A percentile compares a stretch with the other conserved stretches of the same genome.
These are phyloP conservation scores for Etheostoma spectabile DNA, from an alignment of 2,113 vertebrate genomes.

Conservation along the genomic window DNA sequence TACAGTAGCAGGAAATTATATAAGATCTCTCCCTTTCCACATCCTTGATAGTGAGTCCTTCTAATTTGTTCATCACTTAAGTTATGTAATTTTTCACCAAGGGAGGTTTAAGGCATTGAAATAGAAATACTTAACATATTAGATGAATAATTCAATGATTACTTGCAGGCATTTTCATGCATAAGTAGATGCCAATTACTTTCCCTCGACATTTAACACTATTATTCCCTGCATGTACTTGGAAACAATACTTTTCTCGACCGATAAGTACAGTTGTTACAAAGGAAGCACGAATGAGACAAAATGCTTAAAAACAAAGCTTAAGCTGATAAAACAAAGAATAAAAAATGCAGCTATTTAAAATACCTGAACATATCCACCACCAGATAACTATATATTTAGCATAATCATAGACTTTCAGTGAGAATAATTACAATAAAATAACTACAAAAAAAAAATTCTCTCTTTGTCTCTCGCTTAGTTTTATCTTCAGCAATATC, in stretches of 20 bases:
- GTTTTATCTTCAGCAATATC: conserved; percentile 9
- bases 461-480: not conserved
- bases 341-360: not conserved
- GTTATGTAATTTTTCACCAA: conserved; percentile 56
- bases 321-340: not conserved
- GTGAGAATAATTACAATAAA: not conserved
- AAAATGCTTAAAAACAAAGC: not conserved
- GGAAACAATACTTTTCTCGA: conserved; percentile 36
- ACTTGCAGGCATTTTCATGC: conserved; percentile 69
- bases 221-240: conserved; percentile 13
- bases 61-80: conserved; percentile 67
- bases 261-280: not conserved
- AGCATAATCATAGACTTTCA: not conserved
- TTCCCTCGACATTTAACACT: conserved; percentile 48
- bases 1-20: not conserved
- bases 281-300: not conserved
- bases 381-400: not conserved
- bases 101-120: conserved; percentile 61
- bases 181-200: conserved; percentile 71
- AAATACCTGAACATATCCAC: not conserved
- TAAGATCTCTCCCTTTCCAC: conserved; percentile 6
- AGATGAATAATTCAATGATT: conserved; percentile 77
- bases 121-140: conserved; percentile 77
- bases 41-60: conserved; percentile 35
- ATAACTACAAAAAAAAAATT: not conserved